phyloP scores from a whole-genome alignment of 2,888 invertebrate species.

The Sesamia inferens region DNA sequence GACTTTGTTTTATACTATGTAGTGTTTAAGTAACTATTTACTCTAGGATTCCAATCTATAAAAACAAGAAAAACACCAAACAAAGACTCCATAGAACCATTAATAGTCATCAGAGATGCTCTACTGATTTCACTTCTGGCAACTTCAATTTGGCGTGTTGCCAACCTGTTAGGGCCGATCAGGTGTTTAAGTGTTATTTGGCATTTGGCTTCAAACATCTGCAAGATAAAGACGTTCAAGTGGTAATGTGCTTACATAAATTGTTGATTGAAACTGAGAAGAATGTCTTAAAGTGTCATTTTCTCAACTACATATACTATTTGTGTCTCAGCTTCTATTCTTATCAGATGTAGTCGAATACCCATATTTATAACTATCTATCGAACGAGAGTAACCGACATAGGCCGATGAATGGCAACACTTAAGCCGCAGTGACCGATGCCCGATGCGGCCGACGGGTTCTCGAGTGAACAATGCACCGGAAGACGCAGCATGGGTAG shows the following conservation, averaged over 20 bases:
- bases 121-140: slow-evolving; percentile 35
- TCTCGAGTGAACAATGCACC: too few species aligned
- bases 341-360: neutral
- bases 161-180: slow-evolving; percentile 65
- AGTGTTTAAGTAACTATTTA: neutral
- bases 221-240: slow-evolving; percentile 49
- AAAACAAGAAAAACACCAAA: slow-evolving; percentile 1
- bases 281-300: neutral
- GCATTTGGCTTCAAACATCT: slow-evolving; percentile 64
- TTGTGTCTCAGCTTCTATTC: neutral
- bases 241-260: slow-evolving; percentile 52
- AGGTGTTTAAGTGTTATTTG: slow-evolving; percentile 72
- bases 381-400: neutral
- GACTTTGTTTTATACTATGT: too few species aligned
- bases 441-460: too few species aligned
- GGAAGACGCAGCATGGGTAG: too few species aligned
- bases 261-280: slow-evolving; percentile 32
- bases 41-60: neutral
- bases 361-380: neutral
- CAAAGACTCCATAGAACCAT: neutral
- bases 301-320: neutral
- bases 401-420: too few species aligned
- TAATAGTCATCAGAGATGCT: slow-evolving; percentile 43
- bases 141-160: slow-evolving; percentile 46
- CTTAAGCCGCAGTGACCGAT: too few species aligned